Evolutionary conservation across 2,113 vertebrate genomes (phyloP), one percentile per base, ranked within the genome.

Genomic region (Sylvicapra grimmia): DNA sequence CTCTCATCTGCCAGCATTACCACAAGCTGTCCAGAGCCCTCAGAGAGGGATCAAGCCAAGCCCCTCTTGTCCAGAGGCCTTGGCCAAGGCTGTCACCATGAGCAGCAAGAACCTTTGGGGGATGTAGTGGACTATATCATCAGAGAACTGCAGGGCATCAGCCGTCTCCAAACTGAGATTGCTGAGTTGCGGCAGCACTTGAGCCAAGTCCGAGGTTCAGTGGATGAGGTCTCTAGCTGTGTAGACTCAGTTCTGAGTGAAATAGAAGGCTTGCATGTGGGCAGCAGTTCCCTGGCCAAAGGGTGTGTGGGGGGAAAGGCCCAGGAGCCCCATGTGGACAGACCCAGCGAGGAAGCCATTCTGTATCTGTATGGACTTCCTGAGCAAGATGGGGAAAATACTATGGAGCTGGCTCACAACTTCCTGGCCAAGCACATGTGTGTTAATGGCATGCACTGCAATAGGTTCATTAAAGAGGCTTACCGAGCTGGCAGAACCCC

Each of bases 151-250:
- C 99, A 99, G 93, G 99, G 99, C n/a, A 99, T 99, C 97, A 99
- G 99, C 97, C 99, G 99, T 95, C 99, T 99, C 97, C 99, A 99
- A 98, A 99, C 99, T 3, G 99, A 99, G 99, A 99, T 99, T 94
- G 99, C 99, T 5, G 99, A 99, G 97, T 99, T 99, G 93, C 99
- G 98, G 83, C 99, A 99, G 97, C 99, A 99, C 96, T 98, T 99
- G 97, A 99, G 98, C n/a, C 99, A 99, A 95, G 99, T 99, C 80
- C 99, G 98, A 68, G 99, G 99, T 29, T 99, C 99, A 11, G 99
- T 99, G 89, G 99, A 99, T 93, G 99, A 99, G 98, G 99, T 99
- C 12, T 99, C 99, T 56, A 99, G 99, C 87, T 99, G 99, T 16
- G 99, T 99, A 54, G 99, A 99, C 94, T 99, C 99, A 0, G 99